These are phyloP conservation scores for Oscheius sp. DNA, from an alignment of 2,888 invertebrate genomes.

Conservation along the genomic window DNA sequence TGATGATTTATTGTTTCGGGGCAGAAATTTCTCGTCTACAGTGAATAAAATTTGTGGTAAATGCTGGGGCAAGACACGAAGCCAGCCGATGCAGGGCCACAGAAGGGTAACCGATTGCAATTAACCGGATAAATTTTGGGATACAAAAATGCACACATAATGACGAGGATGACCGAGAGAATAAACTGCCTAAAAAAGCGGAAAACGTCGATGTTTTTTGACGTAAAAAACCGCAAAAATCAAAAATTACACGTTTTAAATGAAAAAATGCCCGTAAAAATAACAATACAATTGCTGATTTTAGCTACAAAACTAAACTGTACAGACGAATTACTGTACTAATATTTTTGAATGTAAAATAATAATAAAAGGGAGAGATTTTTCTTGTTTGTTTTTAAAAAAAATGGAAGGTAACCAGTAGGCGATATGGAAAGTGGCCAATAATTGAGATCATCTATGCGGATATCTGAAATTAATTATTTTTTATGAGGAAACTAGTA, in stretches of 20 bases:
- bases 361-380: background rate
- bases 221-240: constrained; percentile 25
- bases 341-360: background rate
- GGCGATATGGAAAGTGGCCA: background rate
- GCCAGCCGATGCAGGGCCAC: constrained; percentile 46
- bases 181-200: constrained; percentile 19
- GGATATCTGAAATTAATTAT: background rate
- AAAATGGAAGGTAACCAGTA: background rate
- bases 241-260: background rate
- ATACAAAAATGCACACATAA: constrained; percentile 5
- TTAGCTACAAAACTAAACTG: background rate
- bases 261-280: background rate
- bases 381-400: background rate
- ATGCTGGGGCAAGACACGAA: constrained; percentile 55
- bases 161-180: background rate
- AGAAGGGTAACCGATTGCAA: constrained; percentile 1
- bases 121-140: background rate
- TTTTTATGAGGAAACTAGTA: background rate
- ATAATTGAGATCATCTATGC: background rate
- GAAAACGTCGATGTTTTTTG: constrained; percentile 10
- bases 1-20: constrained; percentile 31
- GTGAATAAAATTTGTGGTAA: constrained; percentile 7
- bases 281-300: constrained; percentile 4
- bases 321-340: background rate
- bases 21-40: constrained; percentile 4